Evolutionary conservation across 2,888 invertebrate genomes (phyloP).

Genomic region (Lacanobia oleracea): DNA sequence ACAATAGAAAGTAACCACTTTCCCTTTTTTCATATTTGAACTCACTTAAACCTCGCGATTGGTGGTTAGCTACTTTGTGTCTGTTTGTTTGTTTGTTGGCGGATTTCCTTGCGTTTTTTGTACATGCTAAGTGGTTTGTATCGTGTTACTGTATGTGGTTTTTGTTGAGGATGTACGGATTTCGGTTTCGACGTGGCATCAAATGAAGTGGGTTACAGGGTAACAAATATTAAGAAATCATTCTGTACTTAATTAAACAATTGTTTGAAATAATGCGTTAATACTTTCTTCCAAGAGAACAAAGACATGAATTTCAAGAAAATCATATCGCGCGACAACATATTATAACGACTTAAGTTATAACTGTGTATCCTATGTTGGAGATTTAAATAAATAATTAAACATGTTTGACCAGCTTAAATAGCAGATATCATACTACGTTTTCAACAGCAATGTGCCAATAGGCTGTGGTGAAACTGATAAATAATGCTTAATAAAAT

Average conservation of each 20-base stretch:
- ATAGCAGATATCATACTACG: too few species aligned
- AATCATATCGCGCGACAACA: neutral
- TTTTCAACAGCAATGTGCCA: neutral
- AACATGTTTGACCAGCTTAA: neutral
- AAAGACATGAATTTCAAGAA: neutral
- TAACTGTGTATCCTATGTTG: too few species aligned
- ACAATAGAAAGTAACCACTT: constrained; percentile 79
- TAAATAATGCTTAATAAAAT: neutral
- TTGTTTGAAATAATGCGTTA: neutral
- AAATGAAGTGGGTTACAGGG: neutral
- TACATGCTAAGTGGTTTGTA: constrained; percentile 61
- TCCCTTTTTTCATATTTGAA: constrained; percentile 86
- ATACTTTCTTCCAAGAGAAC: neutral
- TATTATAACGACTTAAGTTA: too few species aligned
- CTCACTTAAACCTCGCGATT: constrained; percentile 84
- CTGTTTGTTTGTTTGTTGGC: constrained; percentile 76
- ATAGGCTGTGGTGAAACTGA: neutral
- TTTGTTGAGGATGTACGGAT: constrained; percentile 29
- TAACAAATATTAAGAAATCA: neutral
- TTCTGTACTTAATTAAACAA: neutral
- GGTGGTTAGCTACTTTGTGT: constrained; percentile 79
- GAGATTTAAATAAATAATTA: too few species aligned
- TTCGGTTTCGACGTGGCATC: constrained; percentile 12
- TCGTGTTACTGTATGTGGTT: constrained; percentile 55
- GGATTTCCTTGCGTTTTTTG: constrained; percentile 74